Conservation (phyloP, 1,140 invertebrate species). For the Caenorhabditis remanei region DNA sequence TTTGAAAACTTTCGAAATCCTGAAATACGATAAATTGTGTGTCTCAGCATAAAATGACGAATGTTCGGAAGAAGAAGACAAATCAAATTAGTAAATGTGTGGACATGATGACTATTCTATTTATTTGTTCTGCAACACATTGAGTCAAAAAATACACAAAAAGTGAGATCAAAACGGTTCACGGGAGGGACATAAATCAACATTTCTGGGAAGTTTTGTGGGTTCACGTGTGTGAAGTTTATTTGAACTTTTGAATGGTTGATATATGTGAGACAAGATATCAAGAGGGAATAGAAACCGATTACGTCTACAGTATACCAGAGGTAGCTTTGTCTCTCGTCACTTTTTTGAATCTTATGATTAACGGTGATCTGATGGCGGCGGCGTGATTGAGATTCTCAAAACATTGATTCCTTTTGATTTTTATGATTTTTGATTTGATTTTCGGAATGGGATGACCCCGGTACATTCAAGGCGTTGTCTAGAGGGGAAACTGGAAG, state of each 20-base stretch:
- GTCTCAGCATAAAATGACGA: constrained; percentile 34
- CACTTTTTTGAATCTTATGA: constrained; percentile 6
- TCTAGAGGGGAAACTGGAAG: constrained; percentile 4
- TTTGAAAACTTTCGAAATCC: constrained; percentile 27
- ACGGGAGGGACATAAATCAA: constrained; percentile 26
- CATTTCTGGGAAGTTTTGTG: neutral
- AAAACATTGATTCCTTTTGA: constrained; percentile 1
- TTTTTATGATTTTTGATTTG: neutral
- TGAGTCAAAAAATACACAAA: constrained; percentile 51
- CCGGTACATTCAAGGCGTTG: constrained; percentile 20
- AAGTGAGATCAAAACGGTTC: constrained; percentile 22
- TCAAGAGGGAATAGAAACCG: neutral
- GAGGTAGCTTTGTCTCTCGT: neutral
- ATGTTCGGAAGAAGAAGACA: neutral
- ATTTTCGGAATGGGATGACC: neutral
- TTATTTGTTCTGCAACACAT: constrained; percentile 2
- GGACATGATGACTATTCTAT: constrained; percentile 48
- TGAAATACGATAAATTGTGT: neutral
- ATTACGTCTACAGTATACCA: constrained; percentile 52
- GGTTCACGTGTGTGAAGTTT: constrained; percentile 3
- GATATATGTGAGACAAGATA: neutral
- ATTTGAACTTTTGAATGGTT: constrained; percentile 3
- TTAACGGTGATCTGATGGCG: neutral
- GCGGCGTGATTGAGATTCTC: neutral
- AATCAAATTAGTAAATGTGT: constrained; percentile 8